Evolutionary conservation across 2,797 vertebrate genomes (phyloP), one percentile per base, ranked within the genome.

Genomic region (Cottoperca gobio): DNA sequence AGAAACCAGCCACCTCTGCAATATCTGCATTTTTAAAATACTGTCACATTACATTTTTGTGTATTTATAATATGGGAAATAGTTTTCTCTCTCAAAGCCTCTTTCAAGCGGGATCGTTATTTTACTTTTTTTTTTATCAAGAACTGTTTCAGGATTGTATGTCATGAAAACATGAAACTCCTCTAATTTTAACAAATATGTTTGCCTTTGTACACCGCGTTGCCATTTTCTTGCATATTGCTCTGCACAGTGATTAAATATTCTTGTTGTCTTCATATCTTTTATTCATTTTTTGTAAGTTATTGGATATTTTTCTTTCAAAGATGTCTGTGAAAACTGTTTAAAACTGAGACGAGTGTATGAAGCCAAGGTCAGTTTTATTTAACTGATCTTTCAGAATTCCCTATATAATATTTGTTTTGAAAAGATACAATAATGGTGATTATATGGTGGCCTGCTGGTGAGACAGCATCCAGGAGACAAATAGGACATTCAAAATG

Each of bases 191-290:
- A n/a, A 23, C 4, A 21, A 5, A 33, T 42, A 1, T 8, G 39
- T 49, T 61, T 63, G 48, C 65, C 42, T 77, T 74, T 59, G 12
- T 33, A 37, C 40, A 61, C 35, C 13, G 24, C 43, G 21, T 57
- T 86, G 75, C 65, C 40, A 43, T 70, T 74, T 0, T 46, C 14
- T 31, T 79, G 57, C 46, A 55, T 55, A 43, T 17, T 50, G 8
- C 24, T 71, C 31, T 67, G 24, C 8, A 65, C 39, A 54, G 73
- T 52, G 1, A 66, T 53, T 54, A 57, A 64, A 80, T 24, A 48
- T 70, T 70, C 3, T 5, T 23, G 52, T 26, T 28, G 6, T 42
- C 11, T 39, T 28, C 3, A 55, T 17, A 39, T 60, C 14, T 37
- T 45, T 21, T 0, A 45, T 17, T 17, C 1, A 11, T 24, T 60